Evolutionary conservation across 2,888 invertebrate genomes (phyloP).

Genomic region (Lithophane semibrunnea): DNA sequence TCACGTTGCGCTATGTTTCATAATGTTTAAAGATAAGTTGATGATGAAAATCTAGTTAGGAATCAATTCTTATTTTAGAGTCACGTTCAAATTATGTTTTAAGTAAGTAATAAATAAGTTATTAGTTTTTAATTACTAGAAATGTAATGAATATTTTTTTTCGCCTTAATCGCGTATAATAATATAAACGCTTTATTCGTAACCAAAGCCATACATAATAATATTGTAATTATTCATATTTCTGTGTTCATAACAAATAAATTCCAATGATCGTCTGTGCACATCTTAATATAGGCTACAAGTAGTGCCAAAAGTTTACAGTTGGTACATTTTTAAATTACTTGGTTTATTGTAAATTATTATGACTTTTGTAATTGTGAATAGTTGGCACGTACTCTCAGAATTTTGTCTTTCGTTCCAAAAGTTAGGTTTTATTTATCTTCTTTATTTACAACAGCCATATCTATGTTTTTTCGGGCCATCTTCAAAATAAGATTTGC

Average conservation of each 20-base stretch:
- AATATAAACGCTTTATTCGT: too few species aligned
- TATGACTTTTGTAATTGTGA: neutral
- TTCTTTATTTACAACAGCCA: too few species aligned
- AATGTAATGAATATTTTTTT: too few species aligned
- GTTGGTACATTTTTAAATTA: neutral
- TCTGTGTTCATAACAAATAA: neutral
- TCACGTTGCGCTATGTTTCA: neutral
- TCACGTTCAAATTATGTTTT: too few species aligned
- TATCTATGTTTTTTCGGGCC: too few species aligned
- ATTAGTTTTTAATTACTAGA: too few species aligned
- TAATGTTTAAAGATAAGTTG: neutral
- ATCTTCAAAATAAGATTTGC: too few species aligned
- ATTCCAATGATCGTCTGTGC: neutral
- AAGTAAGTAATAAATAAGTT: too few species aligned
- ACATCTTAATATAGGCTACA: neutral
- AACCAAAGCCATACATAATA: too few species aligned
- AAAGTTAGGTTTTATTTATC: neutral
- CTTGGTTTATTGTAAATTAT: constrained; percentile 11
- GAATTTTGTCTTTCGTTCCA: neutral
- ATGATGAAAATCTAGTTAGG: neutral
- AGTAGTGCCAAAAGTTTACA: constrained; percentile 38
- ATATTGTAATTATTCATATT: too few species aligned
- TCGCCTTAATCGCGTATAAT: too few species aligned
- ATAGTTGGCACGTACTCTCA: constrained; percentile 28
- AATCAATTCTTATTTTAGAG: too few species aligned